A percentile compares a stretch with the other conserved stretches of the same genome.
phyloP scores from a whole-genome alignment of 2,888 invertebrate genomes.

The Nemoura dubitans region DNA sequence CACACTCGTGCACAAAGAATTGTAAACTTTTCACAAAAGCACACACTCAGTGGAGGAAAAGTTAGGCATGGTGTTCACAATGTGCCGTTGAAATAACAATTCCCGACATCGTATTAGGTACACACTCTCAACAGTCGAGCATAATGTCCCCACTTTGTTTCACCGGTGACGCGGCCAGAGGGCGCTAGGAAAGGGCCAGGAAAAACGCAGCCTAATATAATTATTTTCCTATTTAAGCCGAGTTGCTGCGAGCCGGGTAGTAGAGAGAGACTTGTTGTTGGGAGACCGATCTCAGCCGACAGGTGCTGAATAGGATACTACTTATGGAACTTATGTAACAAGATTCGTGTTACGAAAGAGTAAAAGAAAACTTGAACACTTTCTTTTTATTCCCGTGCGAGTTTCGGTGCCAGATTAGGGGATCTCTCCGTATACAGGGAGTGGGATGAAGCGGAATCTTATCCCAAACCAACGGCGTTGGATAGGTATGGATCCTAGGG shows the following conservation, averaged over 20 bases:
- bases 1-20: not conserved
- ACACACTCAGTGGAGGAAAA: not conserved
- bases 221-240: conserved; percentile 37
- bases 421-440: not conserved
- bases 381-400: conserved; percentile 34
- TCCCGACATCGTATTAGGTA: not conserved
- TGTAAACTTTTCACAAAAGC: conserved; percentile 4
- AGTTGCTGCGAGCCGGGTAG: not conserved
- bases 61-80: not conserved
- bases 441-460: not conserved
- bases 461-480: not conserved
- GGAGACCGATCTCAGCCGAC: conserved; percentile 20
- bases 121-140: not conserved
- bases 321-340: conserved; percentile 40
- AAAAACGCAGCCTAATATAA: not conserved
- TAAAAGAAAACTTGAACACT: conserved; percentile 40
- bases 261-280: not conserved
- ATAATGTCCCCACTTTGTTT: not conserved
- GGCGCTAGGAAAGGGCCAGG: not conserved
- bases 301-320: conserved; percentile 41
- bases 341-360: conserved; percentile 38
- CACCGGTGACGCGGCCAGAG: not conserved
- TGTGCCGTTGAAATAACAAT: not conserved
- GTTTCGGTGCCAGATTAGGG: not conserved
- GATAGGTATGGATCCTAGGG: not conserved